Conservation (phyloP, 2,113 vertebrate genomes). For the Lathamus discolor region DNA sequence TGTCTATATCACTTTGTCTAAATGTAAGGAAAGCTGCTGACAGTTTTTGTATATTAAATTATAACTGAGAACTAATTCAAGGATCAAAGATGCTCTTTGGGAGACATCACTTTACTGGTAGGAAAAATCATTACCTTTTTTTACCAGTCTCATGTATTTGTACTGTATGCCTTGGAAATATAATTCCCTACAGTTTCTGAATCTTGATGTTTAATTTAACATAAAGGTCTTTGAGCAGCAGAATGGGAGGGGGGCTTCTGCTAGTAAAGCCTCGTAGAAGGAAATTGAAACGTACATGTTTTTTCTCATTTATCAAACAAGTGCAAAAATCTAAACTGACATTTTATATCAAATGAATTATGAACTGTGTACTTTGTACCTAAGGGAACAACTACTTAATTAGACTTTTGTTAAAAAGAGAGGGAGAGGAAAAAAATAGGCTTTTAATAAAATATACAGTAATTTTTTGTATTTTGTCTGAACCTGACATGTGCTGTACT, state of each 20-base stretch:
- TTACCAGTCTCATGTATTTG: slow-evolving; percentile 48
- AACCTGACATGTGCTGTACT: background rate
- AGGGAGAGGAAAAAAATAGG: slow-evolving; percentile 49
- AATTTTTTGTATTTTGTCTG: slow-evolving; percentile 59
- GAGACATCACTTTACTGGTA: slow-evolving; percentile 55
- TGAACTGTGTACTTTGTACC: slow-evolving; percentile 78
- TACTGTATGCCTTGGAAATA: slow-evolving; percentile 69
- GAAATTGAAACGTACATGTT: slow-evolving; percentile 80
- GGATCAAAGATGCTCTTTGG: slow-evolving; percentile 77
- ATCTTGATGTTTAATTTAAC: slow-evolving; percentile 84
- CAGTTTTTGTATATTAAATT: slow-evolving; percentile 70
- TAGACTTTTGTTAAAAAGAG: slow-evolving; percentile 68
- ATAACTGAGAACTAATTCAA: slow-evolving; percentile 77
- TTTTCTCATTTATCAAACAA: slow-evolving; percentile 80
- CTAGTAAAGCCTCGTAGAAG: slow-evolving; percentile 43
- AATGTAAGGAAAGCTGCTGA: slow-evolving; percentile 43
- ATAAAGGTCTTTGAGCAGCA: slow-evolving; percentile 74
- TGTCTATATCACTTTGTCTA: slow-evolving; percentile 37
- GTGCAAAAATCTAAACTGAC: slow-evolving; percentile 77
- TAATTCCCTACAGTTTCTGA: slow-evolving; percentile 67
- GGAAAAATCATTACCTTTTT: slow-evolving; percentile 67
- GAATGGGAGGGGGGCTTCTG: slow-evolving; percentile 60
- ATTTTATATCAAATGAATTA: slow-evolving; percentile 84
- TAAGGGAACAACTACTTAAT: slow-evolving; percentile 82
- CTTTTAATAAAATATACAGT: slow-evolving; percentile 74